These are phyloP conservation scores for Hyphantria cunea DNA, from an alignment of 1,140 invertebrate genomes.

Conservation along the genomic window DNA sequence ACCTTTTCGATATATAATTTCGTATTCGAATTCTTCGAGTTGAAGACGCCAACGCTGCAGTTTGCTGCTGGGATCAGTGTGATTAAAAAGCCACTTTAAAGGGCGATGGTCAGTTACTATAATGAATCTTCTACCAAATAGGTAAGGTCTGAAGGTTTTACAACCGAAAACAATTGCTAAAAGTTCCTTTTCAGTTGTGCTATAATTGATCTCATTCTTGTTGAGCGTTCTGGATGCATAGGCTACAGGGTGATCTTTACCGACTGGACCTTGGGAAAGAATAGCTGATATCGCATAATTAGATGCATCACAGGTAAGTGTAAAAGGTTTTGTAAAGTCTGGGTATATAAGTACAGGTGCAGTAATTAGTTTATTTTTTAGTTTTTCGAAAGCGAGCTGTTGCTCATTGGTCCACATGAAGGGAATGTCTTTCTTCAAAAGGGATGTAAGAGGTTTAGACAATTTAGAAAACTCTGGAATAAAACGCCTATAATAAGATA, in stretches of 20 bases:
- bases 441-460: not conserved
- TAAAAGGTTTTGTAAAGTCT: not conserved
- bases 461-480: not conserved
- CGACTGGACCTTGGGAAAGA: slow-evolving; percentile 2
- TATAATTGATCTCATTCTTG: slow-evolving; percentile 5
- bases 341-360: slow-evolving; percentile 9
- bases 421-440: slow-evolving; percentile 30
- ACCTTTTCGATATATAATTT: no score
- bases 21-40: no score
- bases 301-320: slow-evolving; percentile 13
- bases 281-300: slow-evolving; percentile 22
- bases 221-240: slow-evolving; percentile 22
- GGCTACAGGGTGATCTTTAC: slow-evolving; percentile 20
- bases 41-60: slow-evolving; percentile 10
- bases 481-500: not conserved
- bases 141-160: slow-evolving; percentile 25
- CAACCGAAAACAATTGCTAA: slow-evolving; percentile 23
- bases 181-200: not conserved
- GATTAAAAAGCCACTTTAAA: not conserved
- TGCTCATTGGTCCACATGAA: slow-evolving; percentile 6
- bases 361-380: slow-evolving; percentile 10
- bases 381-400: slow-evolving; percentile 11
- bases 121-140: slow-evolving; percentile 13
- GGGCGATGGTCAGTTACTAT: slow-evolving; percentile 11
- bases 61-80: slow-evolving; percentile 24